Evolutionary conservation across 2,113 vertebrate species (phyloP), one percentile per base, ranked within the genome.

Genomic region (Cololabis saira): DNA sequence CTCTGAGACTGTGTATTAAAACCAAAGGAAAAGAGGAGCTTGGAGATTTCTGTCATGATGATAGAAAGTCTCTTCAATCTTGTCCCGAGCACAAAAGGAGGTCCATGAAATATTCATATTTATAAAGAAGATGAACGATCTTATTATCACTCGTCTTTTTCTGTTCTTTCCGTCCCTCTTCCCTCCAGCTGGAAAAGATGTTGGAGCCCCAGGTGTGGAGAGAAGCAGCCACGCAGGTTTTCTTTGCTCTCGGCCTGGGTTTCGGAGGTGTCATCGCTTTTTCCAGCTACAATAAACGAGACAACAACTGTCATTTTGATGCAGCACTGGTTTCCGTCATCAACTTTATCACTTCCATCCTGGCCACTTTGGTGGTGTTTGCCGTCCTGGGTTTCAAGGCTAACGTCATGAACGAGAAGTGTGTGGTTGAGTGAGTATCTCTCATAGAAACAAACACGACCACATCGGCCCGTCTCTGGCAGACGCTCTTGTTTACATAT

Each of bases 291-390:
- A 99, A 99, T 91, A 99, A 99, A 77, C 94, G 95, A 51, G 96
- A 99, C 91, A 99, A 99, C 91, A 99, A 99, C 93, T 99, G 98
- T 81, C 98, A 99, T 87, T 99, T 99, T 0, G 98, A 99, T 0
- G 98, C 98, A 0, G 92, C 95, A 0, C 93, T 99, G 0, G 98
- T 99, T 61, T 98, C 98, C 78, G 70, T 96, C 86, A 99, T 99
- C 85, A 99, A 99, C 87, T 99, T 99, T 80, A 90, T 98, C 52
- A 99, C 98, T 0, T 99, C 98, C 0, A 94, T 99, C 76, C 78
- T 99, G 88, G 98, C 98, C 81, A 99, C 98, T 0, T 88, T 99
- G 17, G 98, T 99, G 16, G 98, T 99, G 60, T 99, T 99, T 14
- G 98, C 98, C 0, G 97, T 99, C 65, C 94, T 99, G 81, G 98